Base-by-base conservation (phyloP, 2,888 invertebrate genomes). In the Clivina fossor region DNA sequence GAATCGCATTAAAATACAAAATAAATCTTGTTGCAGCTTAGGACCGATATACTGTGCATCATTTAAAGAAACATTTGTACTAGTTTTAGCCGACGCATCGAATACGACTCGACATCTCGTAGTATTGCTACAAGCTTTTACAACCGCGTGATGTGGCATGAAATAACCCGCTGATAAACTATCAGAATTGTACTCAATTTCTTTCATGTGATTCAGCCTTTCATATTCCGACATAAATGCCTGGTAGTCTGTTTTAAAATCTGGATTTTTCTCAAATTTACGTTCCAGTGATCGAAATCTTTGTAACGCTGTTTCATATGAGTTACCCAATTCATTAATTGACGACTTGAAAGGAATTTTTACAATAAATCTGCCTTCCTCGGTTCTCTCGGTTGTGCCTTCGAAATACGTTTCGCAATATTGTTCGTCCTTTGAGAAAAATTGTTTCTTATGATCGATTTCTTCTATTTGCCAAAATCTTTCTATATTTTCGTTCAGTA, bases 211-310 rank as follows among this genome's bases (percentile, higher is more conserved):
- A 19, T 50, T 56, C 15, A 58, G 11, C 3, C 16, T 8, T 20
- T 46, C 22, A 11, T 60, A 59, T 35, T 60, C 54, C 8, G 53
- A 20, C 54, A 59, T 57, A 11, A 62, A 59, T 24, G 48, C 5
- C 8, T 32, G n/a, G 22, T 60, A 60, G 30, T 58, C 55, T 8
- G 15, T 16, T 28, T 44, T 57, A 2, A 60, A 8, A 16, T 49
- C 35, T 5, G 38, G 32, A 13, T 57, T 22, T 24, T 43, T 51
- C 13, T 4, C 26, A 19, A 58, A 47, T 24, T 47, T 54, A 16
- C 50, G 24, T 55, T 61, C 59, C 5, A 60, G 24, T 13, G 57
- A 22, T 11, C 56, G 19, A 37, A 59, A 58, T 37, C 58, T 33
- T 26, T 46, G 40, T 5, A 41, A 15, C 1, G 61, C 61, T 3